These are phyloP conservation scores for Lepidurus packardi DNA, from an alignment of 1,140 invertebrate genomes.

Conservation along the genomic window DNA sequence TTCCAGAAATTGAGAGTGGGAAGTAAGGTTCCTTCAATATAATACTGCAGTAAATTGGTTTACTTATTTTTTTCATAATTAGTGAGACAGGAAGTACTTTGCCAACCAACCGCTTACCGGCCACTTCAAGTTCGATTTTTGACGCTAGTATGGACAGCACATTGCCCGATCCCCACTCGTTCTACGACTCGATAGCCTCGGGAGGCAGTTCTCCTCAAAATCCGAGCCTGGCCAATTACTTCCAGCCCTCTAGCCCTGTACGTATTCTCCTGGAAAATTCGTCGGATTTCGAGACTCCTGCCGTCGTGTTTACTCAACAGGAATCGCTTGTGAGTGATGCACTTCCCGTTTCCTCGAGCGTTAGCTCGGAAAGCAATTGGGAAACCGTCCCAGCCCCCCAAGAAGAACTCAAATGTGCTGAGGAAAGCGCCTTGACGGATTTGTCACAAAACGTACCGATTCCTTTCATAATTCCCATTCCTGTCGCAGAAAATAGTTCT, in stretches of 20 bases:
- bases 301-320: not conserved
- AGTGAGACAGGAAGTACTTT: no score
- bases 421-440: not conserved
- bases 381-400: not conserved
- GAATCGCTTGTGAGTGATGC: not conserved
- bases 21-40: not conserved
- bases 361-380: not conserved
- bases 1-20: not conserved
- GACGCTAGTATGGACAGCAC: not conserved
- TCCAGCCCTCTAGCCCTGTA: not conserved
- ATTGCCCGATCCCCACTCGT: not conserved
- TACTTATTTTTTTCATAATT: no score
- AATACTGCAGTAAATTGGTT: not conserved
- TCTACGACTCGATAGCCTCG: not conserved
- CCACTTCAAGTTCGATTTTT: not conserved
- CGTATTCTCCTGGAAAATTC: not conserved
- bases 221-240: not conserved
- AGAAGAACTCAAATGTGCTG: not conserved
- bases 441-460: not conserved
- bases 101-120: not conserved
- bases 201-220: not conserved
- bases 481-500: not conserved
- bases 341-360: not conserved
- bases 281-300: not conserved
- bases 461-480: conserved; percentile 14